Percentiles rank a stretch among this genome's conserved stretches.
These are phyloP conservation scores for Aurelia sp. DNA, from an alignment of 30 jellyfish, hydroid and myxozoan species.

Conservation along the genomic window DNA sequence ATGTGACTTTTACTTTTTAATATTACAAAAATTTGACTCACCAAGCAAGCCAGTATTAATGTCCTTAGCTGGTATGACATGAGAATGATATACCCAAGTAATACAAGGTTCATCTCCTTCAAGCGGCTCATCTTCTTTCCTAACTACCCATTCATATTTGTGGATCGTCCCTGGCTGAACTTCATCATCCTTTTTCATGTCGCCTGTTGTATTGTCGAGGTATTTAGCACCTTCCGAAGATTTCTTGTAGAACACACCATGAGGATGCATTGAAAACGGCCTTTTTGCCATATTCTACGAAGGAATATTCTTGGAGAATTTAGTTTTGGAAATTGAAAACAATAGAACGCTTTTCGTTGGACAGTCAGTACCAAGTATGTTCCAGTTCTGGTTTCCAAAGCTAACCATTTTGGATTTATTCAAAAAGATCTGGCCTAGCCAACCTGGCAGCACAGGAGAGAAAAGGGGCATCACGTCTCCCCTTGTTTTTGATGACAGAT, in stretches of 20 bases:
- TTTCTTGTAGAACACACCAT: conserved; percentile 78
- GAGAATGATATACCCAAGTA: conserved; percentile 67
- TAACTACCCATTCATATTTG: conserved; percentile 54
- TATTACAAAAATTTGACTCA: background rate
- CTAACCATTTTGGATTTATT: too few species aligned
- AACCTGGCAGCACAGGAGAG: too few species aligned
- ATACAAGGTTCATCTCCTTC: conserved; percentile 69
- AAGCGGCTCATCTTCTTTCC: conserved; percentile 49
- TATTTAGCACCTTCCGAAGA: conserved; percentile 79
- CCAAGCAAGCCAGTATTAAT: conserved; percentile 76
- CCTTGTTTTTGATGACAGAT: too few species aligned
- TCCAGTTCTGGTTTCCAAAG: too few species aligned
- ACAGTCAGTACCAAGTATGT: too few species aligned
- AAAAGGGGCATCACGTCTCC: too few species aligned
- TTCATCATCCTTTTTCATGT: conserved; percentile 57
- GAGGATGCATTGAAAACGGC: conserved; percentile 71
- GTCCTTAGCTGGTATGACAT: conserved; percentile 48
- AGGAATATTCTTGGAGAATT: background rate
- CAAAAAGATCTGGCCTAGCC: too few species aligned
- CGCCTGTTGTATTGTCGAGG: conserved; percentile 56
- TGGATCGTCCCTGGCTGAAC: conserved; percentile 59
- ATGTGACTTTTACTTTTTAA: too few species aligned
- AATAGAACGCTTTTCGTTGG: too few species aligned
- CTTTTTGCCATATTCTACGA: conserved; percentile 64
- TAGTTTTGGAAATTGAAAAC: too few species aligned